These are phyloP conservation scores for Petaurus breviceps DNA, from an alignment of 2,113 vertebrate genomes.

Conservation along the genomic window DNA sequence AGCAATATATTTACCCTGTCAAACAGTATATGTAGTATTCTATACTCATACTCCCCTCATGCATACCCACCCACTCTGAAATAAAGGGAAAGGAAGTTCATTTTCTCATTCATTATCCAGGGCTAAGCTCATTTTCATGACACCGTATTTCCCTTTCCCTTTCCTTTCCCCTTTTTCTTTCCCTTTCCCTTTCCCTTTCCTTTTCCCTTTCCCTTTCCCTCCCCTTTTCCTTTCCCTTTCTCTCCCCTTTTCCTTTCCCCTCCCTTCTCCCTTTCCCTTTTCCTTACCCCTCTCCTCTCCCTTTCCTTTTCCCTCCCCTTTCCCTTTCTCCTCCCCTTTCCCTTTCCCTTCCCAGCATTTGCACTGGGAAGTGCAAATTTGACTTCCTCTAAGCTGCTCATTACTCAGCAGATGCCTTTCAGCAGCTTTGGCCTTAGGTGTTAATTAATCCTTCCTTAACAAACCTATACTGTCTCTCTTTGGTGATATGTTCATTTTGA, in stretches of 20 bases:
- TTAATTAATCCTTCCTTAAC: background rate
- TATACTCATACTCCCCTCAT: background rate
- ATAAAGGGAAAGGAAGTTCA: background rate
- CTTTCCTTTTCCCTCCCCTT: background rate
- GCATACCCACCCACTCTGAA: background rate
- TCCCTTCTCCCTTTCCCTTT: too few relatives aligned
- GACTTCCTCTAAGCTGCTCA: background rate
- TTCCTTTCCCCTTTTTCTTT: too few relatives aligned
- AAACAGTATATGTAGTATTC: background rate
- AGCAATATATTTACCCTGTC: background rate
- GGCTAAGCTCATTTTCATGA: too few relatives aligned
- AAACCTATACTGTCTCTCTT: background rate
- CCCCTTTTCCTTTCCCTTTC: too few relatives aligned
- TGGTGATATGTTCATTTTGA: background rate
- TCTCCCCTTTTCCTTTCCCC: too few relatives aligned
- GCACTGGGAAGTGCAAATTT: background rate
- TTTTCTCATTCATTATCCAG: background rate
- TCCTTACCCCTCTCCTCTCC: too few relatives aligned
- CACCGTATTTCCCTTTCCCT: background rate
- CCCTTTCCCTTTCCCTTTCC: too few relatives aligned
- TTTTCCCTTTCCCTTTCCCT: too few relatives aligned
- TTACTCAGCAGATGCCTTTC: background rate
- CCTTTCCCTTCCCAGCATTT: background rate
- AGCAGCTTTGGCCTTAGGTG: background rate
- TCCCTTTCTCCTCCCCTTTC: background rate